Base-by-base conservation (phyloP, 2,113 vertebrate genomes). In the Pipra filicauda region DNA sequence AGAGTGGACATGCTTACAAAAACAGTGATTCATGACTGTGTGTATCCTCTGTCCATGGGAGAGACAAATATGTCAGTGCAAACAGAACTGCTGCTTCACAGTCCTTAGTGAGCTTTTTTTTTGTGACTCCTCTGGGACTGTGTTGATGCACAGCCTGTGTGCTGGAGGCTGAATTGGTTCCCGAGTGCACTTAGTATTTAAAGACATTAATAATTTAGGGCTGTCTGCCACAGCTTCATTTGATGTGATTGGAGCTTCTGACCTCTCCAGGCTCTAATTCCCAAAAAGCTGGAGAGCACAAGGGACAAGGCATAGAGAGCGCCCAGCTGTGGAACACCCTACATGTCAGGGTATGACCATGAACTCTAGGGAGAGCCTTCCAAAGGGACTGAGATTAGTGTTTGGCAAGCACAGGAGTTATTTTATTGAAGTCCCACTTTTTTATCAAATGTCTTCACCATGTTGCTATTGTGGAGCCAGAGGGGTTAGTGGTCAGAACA, bases 141-240 rank as follows among this genome's bases (percentile, higher is more conserved):
- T 65, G 54, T 49, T 75, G 74, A 43, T 90, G 78, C 59, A 51
- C 67, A 90, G 78, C 52, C 55, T 94, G 30, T 77, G 44, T 75
- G 72, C 88, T 95, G 83, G 64, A 93, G 80, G 76, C 95, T 72
- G 79, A 90, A 75, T 37, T 86, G 44, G 15, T 93, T 93, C 49
- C 59, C 8, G 1, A 94, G 73, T 78, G 86, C 83, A 92, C 57
- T 96, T 94, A 81, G 64, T 85, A 77, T 95, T 88, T 89, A 67
- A 85, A 91, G 35, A 64, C 66, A 72, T 92, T 86, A 96, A 94
- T 93, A 92, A 95, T 96, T 93, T 46, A 96, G 43, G 28, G 26
- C 66, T 82, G 33, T 70, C 80, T 89, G 76, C 48, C 70, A 55
- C 35, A 69, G 48, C 43, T 89, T 94, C 33, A 57, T 93, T 85